These are phyloP conservation scores for Salvator merianae DNA, from an alignment of 2,113 vertebrate genomes.

Conservation along the genomic window DNA sequence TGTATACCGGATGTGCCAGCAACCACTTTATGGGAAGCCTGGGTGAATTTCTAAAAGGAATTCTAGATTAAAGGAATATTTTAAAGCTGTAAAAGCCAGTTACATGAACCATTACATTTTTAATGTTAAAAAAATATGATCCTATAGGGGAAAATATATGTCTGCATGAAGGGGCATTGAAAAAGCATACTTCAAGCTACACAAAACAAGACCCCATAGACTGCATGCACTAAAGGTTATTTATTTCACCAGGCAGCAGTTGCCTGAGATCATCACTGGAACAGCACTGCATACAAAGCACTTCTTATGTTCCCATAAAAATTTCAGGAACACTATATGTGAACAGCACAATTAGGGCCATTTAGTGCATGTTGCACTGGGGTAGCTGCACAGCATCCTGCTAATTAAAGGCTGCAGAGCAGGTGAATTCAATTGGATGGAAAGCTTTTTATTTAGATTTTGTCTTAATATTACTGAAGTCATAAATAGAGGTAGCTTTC, in stretches of 20 bases:
- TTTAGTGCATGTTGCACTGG: conserved; percentile 18
- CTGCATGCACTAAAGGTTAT: conserved; percentile 52
- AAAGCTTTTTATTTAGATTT: conserved; percentile 60
- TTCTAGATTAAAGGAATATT: conserved; percentile 33
- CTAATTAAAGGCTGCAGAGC: conserved; percentile 45
- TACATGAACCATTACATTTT: neutral
- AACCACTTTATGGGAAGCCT: conserved; percentile 17
- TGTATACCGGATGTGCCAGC: conserved; percentile 27
- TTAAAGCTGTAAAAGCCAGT: conserved; percentile 30
- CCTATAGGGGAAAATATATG: conserved; percentile 58
- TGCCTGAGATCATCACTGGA: conserved; percentile 49
- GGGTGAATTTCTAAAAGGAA: neutral
- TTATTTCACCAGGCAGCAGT: conserved; percentile 47
- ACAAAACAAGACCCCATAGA: conserved; percentile 46
- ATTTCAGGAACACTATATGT: conserved; percentile 34
- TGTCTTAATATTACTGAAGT: conserved; percentile 69
- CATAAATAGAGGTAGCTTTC: conserved; percentile 64
- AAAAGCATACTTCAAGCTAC: neutral
- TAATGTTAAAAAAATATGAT: conserved; percentile 39
- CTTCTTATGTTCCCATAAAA: conserved; percentile 53
- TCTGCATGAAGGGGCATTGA: conserved; percentile 36
- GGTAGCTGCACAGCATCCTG: conserved; percentile 12
- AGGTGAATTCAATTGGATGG: conserved; percentile 30
- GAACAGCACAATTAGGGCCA: conserved; percentile 35
- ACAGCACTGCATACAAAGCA: conserved; percentile 51